These are phyloP conservation scores for Crematogaster levior DNA, from an alignment of 2,888 invertebrate species.

Conservation along the genomic window DNA sequence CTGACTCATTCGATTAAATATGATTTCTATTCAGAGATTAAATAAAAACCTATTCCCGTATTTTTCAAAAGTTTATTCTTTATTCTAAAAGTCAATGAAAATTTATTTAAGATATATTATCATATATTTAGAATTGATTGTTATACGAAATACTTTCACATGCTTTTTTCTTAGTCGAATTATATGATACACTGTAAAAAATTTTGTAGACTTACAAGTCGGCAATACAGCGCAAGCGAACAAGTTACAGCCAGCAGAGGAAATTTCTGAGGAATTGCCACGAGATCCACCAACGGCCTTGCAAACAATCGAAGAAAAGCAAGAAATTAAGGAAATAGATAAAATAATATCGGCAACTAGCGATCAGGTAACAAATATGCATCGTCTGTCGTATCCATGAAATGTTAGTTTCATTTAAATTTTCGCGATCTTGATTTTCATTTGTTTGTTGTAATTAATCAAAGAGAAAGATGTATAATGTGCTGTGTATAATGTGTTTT, in stretches of 20 bases:
- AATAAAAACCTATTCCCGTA: neutral
- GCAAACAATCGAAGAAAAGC: conserved; percentile 53
- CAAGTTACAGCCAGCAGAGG: conserved; percentile 51
- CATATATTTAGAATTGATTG: conserved; percentile 1
- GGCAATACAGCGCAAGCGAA: conserved; percentile 58
- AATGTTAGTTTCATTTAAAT: neutral
- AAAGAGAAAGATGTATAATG: neutral
- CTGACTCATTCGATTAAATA: neutral
- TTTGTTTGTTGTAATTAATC: neutral
- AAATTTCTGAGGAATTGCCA: conserved; percentile 29
- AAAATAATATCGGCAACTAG: neutral
- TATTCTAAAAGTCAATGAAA: too few relatives aligned
- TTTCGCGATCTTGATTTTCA: too few relatives aligned
- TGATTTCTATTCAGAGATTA: neutral
- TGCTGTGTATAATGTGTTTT: too few relatives aligned
- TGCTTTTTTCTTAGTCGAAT: neutral
- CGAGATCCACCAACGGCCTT: conserved; percentile 31
- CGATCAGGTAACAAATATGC: conserved; percentile 56
- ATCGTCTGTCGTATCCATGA: neutral
- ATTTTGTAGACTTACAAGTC: conserved; percentile 64
- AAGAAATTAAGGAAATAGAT: conserved; percentile 51
- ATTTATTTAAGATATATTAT: neutral
- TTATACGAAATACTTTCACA: neutral
- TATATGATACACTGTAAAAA: neutral
- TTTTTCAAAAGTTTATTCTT: neutral